These are phyloP conservation scores for Druon quercuslanigerum DNA, from an alignment of 1,140 invertebrate genomes.

Conservation along the genomic window DNA sequence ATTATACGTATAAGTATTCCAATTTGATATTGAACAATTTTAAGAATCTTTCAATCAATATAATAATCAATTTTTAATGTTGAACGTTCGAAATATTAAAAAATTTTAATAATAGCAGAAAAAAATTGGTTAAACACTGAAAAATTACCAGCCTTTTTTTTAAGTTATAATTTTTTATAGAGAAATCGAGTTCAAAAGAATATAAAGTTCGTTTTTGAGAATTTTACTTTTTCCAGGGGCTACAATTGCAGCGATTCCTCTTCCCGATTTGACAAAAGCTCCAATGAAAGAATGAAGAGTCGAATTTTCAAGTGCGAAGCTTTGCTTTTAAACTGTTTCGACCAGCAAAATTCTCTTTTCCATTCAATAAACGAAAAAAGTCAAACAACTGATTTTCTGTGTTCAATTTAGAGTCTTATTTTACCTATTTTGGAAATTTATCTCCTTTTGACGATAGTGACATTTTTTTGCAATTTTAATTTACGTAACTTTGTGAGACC, in stretches of 20 bases:
- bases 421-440: neutral
- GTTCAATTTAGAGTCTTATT: neutral
- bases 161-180: neutral
- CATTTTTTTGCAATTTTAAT: too few relatives aligned
- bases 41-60: too few relatives aligned
- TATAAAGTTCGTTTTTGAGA: constrained; percentile 26
- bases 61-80: too few relatives aligned
- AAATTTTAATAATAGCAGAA: too few relatives aligned
- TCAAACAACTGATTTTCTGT: constrained; percentile 1
- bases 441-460: too few relatives aligned
- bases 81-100: too few relatives aligned
- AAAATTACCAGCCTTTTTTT: neutral
- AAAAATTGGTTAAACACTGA: too few relatives aligned
- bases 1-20: too few relatives aligned
- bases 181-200: neutral
- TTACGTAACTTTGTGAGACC: too few relatives aligned
- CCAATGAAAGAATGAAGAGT: constrained; percentile 53
- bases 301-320: neutral
- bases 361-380: neutral
- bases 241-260: constrained; percentile 42
- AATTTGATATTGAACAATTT: too few relatives aligned
- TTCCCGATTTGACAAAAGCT: constrained; percentile 52
- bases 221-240: constrained; percentile 45
- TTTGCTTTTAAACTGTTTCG: neutral
- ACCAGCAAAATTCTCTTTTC: neutral